Percentiles rank a stretch among this genome's conserved stretches.
Conservation (phyloP, 2,797 vertebrate genomes). For the Lagodon rhomboides region DNA sequence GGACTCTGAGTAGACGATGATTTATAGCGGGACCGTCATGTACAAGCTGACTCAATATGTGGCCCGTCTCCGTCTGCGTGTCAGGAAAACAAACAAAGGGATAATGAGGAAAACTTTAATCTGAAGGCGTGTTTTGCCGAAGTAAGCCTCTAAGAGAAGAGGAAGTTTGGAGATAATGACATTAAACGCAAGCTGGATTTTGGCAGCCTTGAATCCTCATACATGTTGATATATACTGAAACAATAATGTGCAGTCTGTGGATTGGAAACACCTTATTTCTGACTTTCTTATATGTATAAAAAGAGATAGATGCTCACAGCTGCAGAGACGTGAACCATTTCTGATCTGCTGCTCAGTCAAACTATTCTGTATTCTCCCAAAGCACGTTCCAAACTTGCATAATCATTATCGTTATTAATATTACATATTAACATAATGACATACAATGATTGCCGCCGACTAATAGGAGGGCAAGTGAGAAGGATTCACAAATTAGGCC, state of each 20-base stretch:
- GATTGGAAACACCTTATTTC: not conserved
- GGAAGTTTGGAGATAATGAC: not conserved
- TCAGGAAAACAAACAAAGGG: slow-evolving; percentile 13
- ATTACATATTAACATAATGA: not conserved
- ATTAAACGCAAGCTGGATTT: not conserved
- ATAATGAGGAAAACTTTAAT: slow-evolving; percentile 11
- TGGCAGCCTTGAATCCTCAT: not conserved
- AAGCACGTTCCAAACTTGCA: not conserved
- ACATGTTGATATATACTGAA: not conserved
- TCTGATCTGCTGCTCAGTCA: slow-evolving; percentile 3
- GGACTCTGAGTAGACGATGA: slow-evolving; percentile 15
- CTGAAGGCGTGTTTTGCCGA: not conserved
- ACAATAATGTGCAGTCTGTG: not conserved
- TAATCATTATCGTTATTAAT: slow-evolving; percentile 1
- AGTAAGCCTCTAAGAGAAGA: not conserved
- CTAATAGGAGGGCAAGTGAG: not conserved
- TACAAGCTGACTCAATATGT: slow-evolving; percentile 8
- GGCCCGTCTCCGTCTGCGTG: not conserved
- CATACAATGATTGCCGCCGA: not conserved
- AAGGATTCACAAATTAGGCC: not conserved
- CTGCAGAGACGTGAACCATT: not conserved
- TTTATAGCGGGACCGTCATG: slow-evolving; percentile 11
- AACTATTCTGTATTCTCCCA: not conserved
- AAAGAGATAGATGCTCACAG: slow-evolving; percentile 5
- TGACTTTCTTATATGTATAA: slow-evolving; percentile 1